A percentile compares a stretch with the other conserved stretches of the same genome.
Conservation (phyloP, 2,113 vertebrate species). For the Sylvilagus bachmani region DNA sequence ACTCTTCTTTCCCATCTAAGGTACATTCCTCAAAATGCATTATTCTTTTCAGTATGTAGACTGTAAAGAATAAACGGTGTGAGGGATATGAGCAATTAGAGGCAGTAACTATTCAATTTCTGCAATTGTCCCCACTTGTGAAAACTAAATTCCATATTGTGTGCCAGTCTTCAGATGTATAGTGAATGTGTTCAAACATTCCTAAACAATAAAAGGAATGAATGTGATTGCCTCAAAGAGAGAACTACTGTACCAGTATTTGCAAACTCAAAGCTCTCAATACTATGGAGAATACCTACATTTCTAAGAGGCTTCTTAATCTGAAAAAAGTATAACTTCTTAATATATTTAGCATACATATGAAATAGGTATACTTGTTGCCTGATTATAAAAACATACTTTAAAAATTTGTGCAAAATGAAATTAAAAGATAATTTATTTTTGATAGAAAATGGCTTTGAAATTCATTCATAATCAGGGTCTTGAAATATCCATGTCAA, state of each 20-base stretch:
- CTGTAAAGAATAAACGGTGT: not conserved
- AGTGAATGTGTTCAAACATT: conserved; percentile 50
- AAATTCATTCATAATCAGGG: no score
- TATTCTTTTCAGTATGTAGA: not conserved
- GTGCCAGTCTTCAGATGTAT: conserved; percentile 21
- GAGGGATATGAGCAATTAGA: not conserved
- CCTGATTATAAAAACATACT: not conserved
- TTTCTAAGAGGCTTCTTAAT: not conserved
- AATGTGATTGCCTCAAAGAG: conserved; percentile 7
- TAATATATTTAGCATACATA: not conserved
- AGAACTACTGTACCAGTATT: conserved; percentile 6
- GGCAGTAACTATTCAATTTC: not conserved
- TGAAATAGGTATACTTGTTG: not conserved
- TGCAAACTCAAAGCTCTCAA: not conserved
- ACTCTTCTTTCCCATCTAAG: conserved; percentile 14
- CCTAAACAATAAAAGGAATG: conserved; percentile 42
- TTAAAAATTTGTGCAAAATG: no score
- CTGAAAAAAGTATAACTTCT: conserved; percentile 13
- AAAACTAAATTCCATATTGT: conserved; percentile 20
- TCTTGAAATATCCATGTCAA: no score
- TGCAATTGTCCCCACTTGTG: not conserved
- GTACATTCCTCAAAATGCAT: not conserved
- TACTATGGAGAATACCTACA: no score
- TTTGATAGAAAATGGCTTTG: no score
- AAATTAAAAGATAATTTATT: no score